Base-by-base conservation (phyloP, 2,888 invertebrate species). In the Halocaridina rubra region DNA sequence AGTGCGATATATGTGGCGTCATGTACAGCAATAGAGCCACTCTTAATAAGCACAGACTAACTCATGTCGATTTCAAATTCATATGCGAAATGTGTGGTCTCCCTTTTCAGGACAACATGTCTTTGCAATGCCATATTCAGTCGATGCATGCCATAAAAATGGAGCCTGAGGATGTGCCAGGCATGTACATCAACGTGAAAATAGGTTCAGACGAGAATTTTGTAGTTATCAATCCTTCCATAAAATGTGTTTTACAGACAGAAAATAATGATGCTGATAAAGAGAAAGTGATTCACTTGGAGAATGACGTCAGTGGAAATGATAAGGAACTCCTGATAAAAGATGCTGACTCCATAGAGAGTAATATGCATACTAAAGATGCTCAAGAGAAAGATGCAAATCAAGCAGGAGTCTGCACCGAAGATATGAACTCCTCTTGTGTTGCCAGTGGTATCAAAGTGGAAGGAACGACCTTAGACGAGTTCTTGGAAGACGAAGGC, bases 171-270 rank as follows among this genome's bases (percentile, higher is more conserved):
- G 59, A 53, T 8, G 22, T 22, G 16, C 59, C 77, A 19, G 82
- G 74, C 22, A 71, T 82, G 61, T 71, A 33, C 33, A 82, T 77
- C 19, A 77, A 32, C 61, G 82, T 82, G 7, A 82, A 82, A 30
- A 72, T 78, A 10, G 82, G 82, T 27, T 61, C 77, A 24, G 77
- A 71, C 30, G 30, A 72, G 16, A 77, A 82, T n/a, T 77, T 81
- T 57, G 53, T 81, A 16, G 59, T 81, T 39, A 57, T 76, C 16
- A 77, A 77, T 24, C 82, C 77, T 8, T 59, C 77, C 0, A 16
- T 78, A 4, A 81, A 75, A 13, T 32, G 33, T 46, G 24, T 30
- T 32, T 67, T 29, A 8, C 7, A 19, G 2, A 27, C 16, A 16
- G 32, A 33, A 8, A 10, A 1, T 24, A 16, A 13, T 29, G 76